Base-by-base conservation (phyloP, 2,888 invertebrate genomes). In the Dermolepida albohirtum region DNA sequence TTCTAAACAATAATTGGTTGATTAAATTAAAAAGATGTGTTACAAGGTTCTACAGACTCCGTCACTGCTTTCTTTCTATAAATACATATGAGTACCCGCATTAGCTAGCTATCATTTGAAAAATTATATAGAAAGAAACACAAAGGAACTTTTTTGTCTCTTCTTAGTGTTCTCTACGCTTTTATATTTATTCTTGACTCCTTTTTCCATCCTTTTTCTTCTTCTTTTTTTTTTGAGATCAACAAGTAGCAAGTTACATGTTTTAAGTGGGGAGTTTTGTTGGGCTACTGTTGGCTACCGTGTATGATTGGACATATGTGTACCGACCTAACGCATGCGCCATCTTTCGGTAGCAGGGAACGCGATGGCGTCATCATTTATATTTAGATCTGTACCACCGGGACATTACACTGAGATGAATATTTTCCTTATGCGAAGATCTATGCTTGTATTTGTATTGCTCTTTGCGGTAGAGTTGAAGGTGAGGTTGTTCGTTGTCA, bases 251-350 rank as follows among this genome's bases (percentile, higher is more conserved):
- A 40, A 39, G 27, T 54, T 54, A 54, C 54, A 54, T 54, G 54
- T 40, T 40, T 59, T 59, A 59, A 63, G 67, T 67, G 67, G 67
- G 67, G 57, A 62, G 54, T 63, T 67, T 67, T 47, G 63, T 67
- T 54, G 63, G 43, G 67, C 67, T 67, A 67, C 67, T 67, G 67
- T 67, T 67, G 67, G 67, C 67, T 67, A 50, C 67, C 54, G 67
- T 67, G 67, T 67, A 67, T 67, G 67, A 67, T 67, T 67, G 67
- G 67, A 47, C 67, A 67, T 67, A 39, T 63, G 52, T 67, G 67
- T 63, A 67, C 67, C 63, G 27, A 54, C 63, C 39, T 64, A 44
- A 54, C 67, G 67, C 67, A 67, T 67, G 67, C 67, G 67, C 67
- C 44, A 11, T 22, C 43, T 47, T 59, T 29, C 67, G 47, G 67